Evolutionary conservation across 2,888 invertebrate genomes (phyloP).

Genomic region (Xestia rhomboidea): DNA sequence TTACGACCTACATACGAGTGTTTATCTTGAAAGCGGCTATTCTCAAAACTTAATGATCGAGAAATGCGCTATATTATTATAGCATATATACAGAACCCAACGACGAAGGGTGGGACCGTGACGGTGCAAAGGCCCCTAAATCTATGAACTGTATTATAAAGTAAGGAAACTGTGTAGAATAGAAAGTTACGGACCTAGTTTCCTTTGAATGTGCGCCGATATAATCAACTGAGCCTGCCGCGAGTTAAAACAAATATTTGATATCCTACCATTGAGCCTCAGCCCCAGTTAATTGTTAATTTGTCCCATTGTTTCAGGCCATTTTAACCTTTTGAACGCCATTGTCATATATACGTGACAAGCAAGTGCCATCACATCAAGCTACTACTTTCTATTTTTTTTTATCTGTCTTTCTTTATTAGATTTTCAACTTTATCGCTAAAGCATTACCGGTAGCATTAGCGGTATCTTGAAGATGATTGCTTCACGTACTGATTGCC

Average conservation of each 20-base stretch:
- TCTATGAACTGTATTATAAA: slow-evolving; percentile 38
- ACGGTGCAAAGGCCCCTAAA: slow-evolving; percentile 50
- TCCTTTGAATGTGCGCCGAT: neutral
- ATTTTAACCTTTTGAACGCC: too few relatives aligned
- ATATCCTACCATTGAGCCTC: neutral
- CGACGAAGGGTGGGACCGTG: slow-evolving; percentile 36
- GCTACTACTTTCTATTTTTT: too few relatives aligned
- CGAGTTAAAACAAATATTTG: neutral
- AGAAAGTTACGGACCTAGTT: neutral
- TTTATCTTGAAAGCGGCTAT: slow-evolving; percentile 61
- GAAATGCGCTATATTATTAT: slow-evolving; percentile 55
- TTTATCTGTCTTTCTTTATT: too few relatives aligned
- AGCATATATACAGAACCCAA: slow-evolving; percentile 45
- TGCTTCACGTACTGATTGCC: too few relatives aligned
- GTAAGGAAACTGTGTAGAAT: slow-evolving; percentile 14
- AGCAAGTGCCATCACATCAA: too few relatives aligned
- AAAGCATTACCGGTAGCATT: too few relatives aligned
- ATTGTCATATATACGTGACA: too few relatives aligned
- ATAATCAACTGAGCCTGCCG: neutral
- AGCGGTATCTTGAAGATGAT: too few relatives aligned
- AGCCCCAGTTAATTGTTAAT: neutral
- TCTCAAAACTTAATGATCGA: slow-evolving; percentile 62
- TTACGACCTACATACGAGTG: slow-evolving; percentile 59
- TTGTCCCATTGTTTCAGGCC: neutral
- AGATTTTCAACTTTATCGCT: too few relatives aligned